phyloP scores from a whole-genome alignment of 2,888 invertebrate species.

The Dolichomitus sp. region DNA sequence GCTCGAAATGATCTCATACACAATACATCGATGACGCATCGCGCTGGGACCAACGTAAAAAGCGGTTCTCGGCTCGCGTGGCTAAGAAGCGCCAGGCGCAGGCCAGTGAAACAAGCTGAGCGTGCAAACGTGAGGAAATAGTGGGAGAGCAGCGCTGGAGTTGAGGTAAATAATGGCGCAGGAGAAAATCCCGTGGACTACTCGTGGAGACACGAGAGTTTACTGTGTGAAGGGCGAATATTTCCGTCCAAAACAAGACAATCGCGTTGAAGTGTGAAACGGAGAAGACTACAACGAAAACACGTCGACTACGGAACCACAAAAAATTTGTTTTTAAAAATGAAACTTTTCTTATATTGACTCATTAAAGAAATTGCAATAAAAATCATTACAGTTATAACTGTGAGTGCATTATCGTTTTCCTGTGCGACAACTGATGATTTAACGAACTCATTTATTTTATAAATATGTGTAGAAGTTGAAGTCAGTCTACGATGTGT shows the following conservation, averaged over 20 bases:
- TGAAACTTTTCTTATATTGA: neutral
- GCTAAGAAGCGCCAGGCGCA: constrained; percentile 29
- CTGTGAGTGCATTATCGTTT: too few species aligned
- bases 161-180: constrained; percentile 63
- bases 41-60: constrained; percentile 47
- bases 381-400: neutral
- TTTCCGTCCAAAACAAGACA: constrained; percentile 1
- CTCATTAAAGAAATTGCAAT: neutral
- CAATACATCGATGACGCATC: constrained; percentile 65
- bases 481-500: too few species aligned
- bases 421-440: too few species aligned
- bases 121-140: constrained; percentile 54
- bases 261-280: neutral
- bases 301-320: neutral
- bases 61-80: constrained; percentile 37
- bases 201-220: neutral
- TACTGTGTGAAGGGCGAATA: constrained; percentile 21
- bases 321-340: constrained; percentile 21
- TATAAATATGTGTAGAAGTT: too few species aligned
- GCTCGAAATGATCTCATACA: constrained; percentile 55
- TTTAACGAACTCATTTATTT: too few species aligned
- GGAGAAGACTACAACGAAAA: neutral
- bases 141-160: constrained; percentile 45
- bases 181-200: constrained; percentile 15
- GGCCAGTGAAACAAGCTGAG: constrained; percentile 47